Evolutionary conservation across 2,888 invertebrate genomes (phyloP).

Genomic region (Sarcophaga subvicina): DNA sequence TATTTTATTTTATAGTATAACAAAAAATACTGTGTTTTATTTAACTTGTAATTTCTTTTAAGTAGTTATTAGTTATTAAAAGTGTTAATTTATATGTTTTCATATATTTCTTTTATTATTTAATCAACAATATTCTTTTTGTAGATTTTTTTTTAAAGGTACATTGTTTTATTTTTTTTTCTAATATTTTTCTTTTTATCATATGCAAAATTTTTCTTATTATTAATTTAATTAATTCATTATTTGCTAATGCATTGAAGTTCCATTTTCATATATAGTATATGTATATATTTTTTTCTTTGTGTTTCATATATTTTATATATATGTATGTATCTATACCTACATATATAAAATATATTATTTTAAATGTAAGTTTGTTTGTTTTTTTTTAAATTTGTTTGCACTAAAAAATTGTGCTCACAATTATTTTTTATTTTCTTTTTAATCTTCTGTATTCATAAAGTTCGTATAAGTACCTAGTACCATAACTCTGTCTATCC

Average conservation of each 20-base stretch:
- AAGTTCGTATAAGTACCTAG: too few species aligned
- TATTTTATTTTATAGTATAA: conserved; percentile 46
- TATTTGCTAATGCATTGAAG: conserved; percentile 28
- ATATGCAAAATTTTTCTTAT: neutral
- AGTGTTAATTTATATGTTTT: neutral
- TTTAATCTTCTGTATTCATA: neutral
- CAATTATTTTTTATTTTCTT: conserved; percentile 14
- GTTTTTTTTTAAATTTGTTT: conserved; percentile 31
- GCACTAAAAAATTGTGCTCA: conserved; percentile 28
- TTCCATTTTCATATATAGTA: conserved; percentile 19
- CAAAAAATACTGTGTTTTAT: conserved; percentile 55
- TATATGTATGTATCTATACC: too few species aligned
- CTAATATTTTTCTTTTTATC: neutral
- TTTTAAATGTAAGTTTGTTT: conserved; percentile 2
- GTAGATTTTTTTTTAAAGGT: conserved; percentile 54
- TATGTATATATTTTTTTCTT: conserved; percentile 18
- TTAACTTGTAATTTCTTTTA: conserved; percentile 19
- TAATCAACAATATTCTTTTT: conserved; percentile 31
- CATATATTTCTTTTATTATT: conserved; percentile 5
- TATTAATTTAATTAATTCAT: neutral
- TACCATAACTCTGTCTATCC: too few species aligned
- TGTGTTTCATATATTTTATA: conserved; percentile 17
- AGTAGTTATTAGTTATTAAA: conserved; percentile 47
- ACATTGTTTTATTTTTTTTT: conserved; percentile 39
- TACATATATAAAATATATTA: too few species aligned